Percentiles rank a stretch among this genome's conserved stretches.
Evolutionary conservation across 2,113 vertebrate species (phyloP).

Genomic region (Eidolon helvum): DNA sequence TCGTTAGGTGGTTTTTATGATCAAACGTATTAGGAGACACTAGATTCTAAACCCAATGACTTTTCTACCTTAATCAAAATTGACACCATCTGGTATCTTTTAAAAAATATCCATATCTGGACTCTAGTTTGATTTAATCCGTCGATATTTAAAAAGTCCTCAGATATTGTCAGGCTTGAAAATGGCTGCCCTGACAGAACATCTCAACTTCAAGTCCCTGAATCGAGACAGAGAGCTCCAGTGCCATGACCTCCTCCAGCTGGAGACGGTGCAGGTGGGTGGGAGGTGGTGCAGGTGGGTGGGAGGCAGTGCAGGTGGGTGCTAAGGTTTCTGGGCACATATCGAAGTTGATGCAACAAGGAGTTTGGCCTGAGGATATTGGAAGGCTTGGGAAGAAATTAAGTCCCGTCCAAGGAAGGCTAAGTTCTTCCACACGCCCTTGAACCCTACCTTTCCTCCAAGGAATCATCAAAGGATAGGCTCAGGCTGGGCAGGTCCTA

Average conservation of each 20-base stretch:
- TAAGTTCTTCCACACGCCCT: constrained; percentile 20
- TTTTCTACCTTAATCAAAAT: background rate
- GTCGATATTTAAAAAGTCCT: background rate
- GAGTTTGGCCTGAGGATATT: constrained; percentile 11
- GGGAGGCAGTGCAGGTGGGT: background rate
- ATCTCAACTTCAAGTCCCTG: background rate
- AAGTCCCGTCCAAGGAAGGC: background rate
- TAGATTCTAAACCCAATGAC: background rate
- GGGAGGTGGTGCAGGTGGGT: background rate
- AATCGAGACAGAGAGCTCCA: background rate
- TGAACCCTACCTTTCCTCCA: constrained; percentile 14
- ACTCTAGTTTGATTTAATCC: background rate
- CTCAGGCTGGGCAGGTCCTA: background rate
- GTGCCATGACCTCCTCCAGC: background rate
- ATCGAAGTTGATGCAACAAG: background rate
- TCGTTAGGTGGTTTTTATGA: background rate
- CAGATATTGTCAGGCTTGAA: background rate
- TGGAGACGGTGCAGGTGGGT: background rate
- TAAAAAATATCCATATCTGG: background rate
- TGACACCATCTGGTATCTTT: background rate
- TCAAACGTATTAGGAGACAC: background rate
- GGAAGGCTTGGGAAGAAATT: constrained; percentile 42
- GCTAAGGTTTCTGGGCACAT: background rate
- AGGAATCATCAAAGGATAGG: constrained; percentile 18
- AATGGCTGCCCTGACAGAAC: background rate